Evolutionary conservation across 2,113 vertebrate species (phyloP).

Genomic region (Alouatta palliata): DNA sequence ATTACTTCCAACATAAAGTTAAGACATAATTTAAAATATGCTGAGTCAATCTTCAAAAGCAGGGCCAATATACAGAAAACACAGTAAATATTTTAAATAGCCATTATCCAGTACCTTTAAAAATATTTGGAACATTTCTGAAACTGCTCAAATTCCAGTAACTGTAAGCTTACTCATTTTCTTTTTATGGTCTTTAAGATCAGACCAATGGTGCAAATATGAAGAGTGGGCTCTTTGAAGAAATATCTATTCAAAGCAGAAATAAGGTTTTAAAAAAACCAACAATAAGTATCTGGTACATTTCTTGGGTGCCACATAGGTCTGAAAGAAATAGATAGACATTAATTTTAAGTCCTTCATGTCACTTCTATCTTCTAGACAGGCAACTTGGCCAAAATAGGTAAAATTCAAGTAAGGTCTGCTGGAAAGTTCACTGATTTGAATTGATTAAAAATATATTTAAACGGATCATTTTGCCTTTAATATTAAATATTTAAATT

Average conservation of each 20-base stretch:
- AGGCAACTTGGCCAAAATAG: neutral
- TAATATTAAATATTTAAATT: neutral
- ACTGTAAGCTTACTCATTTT: too few relatives aligned
- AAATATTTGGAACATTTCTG: neutral
- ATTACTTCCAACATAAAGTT: neutral
- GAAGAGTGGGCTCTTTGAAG: neutral
- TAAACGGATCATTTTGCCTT: neutral
- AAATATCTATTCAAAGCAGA: neutral
- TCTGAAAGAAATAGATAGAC: neutral
- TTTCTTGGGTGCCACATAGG: neutral
- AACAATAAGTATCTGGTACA: neutral
- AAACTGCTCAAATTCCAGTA: neutral
- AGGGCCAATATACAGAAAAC: neutral
- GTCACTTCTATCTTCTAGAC: neutral
- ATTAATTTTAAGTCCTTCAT: neutral
- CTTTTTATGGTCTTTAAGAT: neutral
- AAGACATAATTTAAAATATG: neutral
- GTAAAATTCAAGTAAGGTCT: neutral
- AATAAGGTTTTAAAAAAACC: neutral
- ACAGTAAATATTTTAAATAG: neutral
- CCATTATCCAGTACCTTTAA: neutral
- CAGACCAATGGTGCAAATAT: neutral
- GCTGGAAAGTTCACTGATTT: constrained; percentile 12
- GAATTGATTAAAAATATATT: neutral
- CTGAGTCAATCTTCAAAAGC: neutral